These are phyloP conservation scores for Paguma larvata DNA, from an alignment of 2,797 vertebrate genomes.

Conservation along the genomic window DNA sequence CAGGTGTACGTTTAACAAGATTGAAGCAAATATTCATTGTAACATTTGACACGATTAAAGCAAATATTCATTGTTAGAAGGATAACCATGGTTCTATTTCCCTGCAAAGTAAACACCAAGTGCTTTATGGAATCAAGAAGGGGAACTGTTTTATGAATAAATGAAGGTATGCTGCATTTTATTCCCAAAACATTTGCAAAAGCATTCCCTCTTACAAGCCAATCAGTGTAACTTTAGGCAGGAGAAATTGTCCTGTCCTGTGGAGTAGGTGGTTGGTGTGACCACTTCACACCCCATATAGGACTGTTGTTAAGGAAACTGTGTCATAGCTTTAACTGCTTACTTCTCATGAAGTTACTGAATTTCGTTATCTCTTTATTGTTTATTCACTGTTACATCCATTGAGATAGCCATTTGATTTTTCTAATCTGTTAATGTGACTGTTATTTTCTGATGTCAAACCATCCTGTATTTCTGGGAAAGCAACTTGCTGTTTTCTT, in stretches of 20 bases:
- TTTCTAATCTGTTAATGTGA: conserved; percentile 35
- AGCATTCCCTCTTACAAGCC: not conserved
- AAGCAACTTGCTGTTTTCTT: conserved; percentile 48
- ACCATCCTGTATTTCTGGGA: not conserved
- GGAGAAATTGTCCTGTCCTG: not conserved
- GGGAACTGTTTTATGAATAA: not conserved
- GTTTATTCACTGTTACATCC: conserved; percentile 37
- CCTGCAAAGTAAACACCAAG: not conserved
- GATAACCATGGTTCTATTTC: not conserved
- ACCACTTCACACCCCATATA: not conserved
- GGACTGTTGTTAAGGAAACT: not conserved
- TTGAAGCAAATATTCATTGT: not conserved
- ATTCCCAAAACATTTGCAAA: not conserved
- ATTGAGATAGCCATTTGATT: not conserved
- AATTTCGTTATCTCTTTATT: conserved; percentile 14
- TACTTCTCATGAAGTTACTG: not conserved
- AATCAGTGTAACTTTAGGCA: not conserved
- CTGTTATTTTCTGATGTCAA: conserved; percentile 50
- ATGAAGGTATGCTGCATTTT: conserved; percentile 1
- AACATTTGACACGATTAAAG: not conserved
- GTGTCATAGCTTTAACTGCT: not conserved
- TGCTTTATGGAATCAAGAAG: not conserved
- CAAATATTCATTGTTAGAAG: not conserved
- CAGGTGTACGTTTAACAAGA: not conserved
- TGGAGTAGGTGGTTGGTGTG: not conserved